Evolutionary conservation across 2,797 vertebrate species (phyloP).

Genomic region (Sebastes cheni): DNA sequence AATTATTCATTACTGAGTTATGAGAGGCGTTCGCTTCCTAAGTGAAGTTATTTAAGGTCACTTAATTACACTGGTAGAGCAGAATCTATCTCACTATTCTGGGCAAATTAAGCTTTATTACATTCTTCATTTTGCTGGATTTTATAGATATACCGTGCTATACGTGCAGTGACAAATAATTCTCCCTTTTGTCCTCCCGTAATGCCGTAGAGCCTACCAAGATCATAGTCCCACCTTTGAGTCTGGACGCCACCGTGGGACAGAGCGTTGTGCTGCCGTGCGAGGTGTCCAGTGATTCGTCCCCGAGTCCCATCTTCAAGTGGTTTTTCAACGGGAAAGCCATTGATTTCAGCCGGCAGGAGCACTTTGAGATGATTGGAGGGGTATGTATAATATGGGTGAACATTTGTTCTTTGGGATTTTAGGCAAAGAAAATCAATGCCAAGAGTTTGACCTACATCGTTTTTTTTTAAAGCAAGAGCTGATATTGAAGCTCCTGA

Average conservation of each 20-base stretch:
- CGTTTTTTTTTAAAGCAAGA: background rate
- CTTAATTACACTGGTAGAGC: slow-evolving; percentile 63
- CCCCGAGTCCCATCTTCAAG: slow-evolving; percentile 82
- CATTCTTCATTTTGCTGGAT: slow-evolving; percentile 40
- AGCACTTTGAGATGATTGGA: slow-evolving; percentile 90
- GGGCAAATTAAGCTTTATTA: slow-evolving; percentile 57
- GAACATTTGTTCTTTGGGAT: background rate
- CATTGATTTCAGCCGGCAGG: slow-evolving; percentile 84
- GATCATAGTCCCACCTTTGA: slow-evolving; percentile 83
- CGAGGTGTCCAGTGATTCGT: slow-evolving; percentile 86
- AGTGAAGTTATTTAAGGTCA: slow-evolving; percentile 67
- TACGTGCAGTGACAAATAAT: background rate
- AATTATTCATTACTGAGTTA: slow-evolving; percentile 72
- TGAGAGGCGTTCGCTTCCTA: slow-evolving; percentile 31
- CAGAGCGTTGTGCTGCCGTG: slow-evolving; percentile 91
- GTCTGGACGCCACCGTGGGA: slow-evolving; percentile 86
- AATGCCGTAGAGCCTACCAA: slow-evolving; percentile 84
- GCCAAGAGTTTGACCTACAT: slow-evolving; percentile 2
- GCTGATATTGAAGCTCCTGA: background rate
- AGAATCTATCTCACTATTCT: slow-evolving; percentile 44
- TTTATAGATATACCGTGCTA: slow-evolving; percentile 8
- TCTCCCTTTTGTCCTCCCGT: background rate
- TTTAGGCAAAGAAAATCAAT: background rate
- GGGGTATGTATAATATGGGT: slow-evolving; percentile 79
- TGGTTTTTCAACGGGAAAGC: slow-evolving; percentile 89